phyloP scores from a whole-genome alignment of 2,888 invertebrate species.

The Pelosia muscerda region DNA sequence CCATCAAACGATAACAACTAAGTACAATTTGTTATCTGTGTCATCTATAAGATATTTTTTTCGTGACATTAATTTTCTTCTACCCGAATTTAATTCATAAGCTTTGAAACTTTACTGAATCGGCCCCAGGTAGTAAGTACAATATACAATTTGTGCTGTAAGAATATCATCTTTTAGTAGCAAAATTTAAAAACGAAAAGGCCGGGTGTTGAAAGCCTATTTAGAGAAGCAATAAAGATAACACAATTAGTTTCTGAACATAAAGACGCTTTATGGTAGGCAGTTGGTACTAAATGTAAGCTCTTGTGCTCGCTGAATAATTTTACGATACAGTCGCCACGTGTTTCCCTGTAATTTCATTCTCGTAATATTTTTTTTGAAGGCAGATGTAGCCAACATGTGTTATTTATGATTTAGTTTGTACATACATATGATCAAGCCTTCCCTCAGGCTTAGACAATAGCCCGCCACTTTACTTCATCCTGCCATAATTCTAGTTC shows the following conservation, averaged over 20 bases:
- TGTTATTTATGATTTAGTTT: not conserved
- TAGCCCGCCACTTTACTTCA: too few relatives aligned
- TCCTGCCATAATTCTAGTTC: too few relatives aligned
- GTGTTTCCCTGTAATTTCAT: slow-evolving; percentile 2
- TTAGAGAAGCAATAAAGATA: not conserved
- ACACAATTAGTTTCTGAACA: slow-evolving; percentile 13
- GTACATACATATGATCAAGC: not conserved
- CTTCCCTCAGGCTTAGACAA: too few relatives aligned
- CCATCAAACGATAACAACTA: too few relatives aligned
- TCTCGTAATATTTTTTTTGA: not conserved
- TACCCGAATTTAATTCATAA: too few relatives aligned
- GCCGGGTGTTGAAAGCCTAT: not conserved
- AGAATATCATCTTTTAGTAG: not conserved
- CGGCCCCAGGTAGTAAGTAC: too few relatives aligned
- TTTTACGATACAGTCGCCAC: slow-evolving; percentile 14
- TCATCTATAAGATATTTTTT: too few relatives aligned
- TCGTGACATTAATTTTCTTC: too few relatives aligned
- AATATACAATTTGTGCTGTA: not conserved
- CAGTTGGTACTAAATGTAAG: slow-evolving; percentile 7
- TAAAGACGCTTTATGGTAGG: slow-evolving; percentile 14
- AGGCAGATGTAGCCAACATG: not conserved
- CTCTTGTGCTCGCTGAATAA: slow-evolving; percentile 13
- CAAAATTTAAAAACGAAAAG: not conserved
- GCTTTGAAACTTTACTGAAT: too few relatives aligned
- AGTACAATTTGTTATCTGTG: too few relatives aligned